Evolutionary conservation across 1,140 invertebrate genomes (phyloP), one percentile per base, ranked within the genome.

Genomic region (Bathynomus jamesi): DNA sequence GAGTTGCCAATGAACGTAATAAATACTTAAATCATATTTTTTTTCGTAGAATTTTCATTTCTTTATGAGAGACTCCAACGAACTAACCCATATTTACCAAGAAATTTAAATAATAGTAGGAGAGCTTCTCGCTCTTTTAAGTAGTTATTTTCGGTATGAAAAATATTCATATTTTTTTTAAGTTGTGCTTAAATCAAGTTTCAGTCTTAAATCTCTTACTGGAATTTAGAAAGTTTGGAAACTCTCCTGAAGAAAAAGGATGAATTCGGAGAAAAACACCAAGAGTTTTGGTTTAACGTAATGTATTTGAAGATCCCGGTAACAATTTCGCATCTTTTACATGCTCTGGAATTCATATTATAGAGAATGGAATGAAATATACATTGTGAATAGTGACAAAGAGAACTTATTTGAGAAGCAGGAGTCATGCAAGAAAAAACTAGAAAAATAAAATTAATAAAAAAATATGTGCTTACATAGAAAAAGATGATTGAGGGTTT

Each of bases 371-470:
- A 21, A 53, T 53, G 40, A 53, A 53, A 53, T 53, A 53, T 53
- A 53, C 40, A 53, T 53, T 21, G 40, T 53, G 40, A 53, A 53
- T 11, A 53, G 40, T 53, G 40, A 53, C 40, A 53, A 5, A 53
- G 40, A 53, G 11, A 53, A 53, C 40, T 53, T 53, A 53, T 53
- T 21, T 53, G 40, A 53, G 40, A 53, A 53, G 40, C 40, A 53
- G 40, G 40, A 17, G 40, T 53, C 40, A 53, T 53, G 40, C 40
- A 53, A 53, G 40, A 53, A 53, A n/a, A 53, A 53, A 53, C 40
- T 53, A 53, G 40, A 53, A 53, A 53, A 53, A 53, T 53, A 53
- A 53, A 53, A 11, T 53, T 53, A 53, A 53, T 53, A 53, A 53
- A 53, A 53, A 53, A 53, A 53, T 53, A 53, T 53, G 40, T 53